Evolutionary conservation across 2,113 vertebrate species (phyloP), one percentile per base, ranked within the genome.

Genomic region (Nerophis ophidion): DNA sequence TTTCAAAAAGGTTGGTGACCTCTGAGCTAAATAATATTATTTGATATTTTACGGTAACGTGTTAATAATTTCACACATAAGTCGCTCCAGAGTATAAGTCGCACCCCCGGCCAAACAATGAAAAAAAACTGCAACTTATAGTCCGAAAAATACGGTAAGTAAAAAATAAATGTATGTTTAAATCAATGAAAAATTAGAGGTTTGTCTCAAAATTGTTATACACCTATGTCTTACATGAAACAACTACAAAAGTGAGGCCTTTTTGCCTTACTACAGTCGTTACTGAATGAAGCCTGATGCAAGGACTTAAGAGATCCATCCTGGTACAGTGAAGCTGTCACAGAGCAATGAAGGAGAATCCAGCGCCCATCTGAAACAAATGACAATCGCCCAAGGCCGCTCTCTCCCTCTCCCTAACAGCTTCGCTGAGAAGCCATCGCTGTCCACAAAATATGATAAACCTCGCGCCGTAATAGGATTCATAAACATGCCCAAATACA

Each of bases 401-500:
- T 68, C 79, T 84, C 77, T 84, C 82, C 72, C 74, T 84, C 87
- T 84, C 82, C 79, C 86, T 90, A 91, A 89, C 90, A 83, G 85
- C 89, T 91, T 85, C 80, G 90, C 91, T 82, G 90, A 88, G 90
- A 94, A 92, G 85, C 89, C 89, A 89, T 86, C 86, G 89, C 90
- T 92, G 91, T 90, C 92, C 91, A 91, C 93, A 91, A 93, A 92
- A 93, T 84, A 86, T 89, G 91, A 93, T 92, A 89, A 86, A 90
- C 90, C 90, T 93, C 92, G 88, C 86, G 90, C 91, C 90, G 90
- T 95, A 98, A 95, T 96, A 94, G 92, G 91, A 97, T 95, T 96
- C 93, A 92, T 91, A 92, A 90, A 96, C 93, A 86, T 92, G 93
- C 93, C 91, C 89, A 96, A 95, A 95, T 95, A 90, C 89, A 93